phyloP scores from a whole-genome alignment of 1,140 invertebrate genomes.

The Luehdorfia chinensis region DNA sequence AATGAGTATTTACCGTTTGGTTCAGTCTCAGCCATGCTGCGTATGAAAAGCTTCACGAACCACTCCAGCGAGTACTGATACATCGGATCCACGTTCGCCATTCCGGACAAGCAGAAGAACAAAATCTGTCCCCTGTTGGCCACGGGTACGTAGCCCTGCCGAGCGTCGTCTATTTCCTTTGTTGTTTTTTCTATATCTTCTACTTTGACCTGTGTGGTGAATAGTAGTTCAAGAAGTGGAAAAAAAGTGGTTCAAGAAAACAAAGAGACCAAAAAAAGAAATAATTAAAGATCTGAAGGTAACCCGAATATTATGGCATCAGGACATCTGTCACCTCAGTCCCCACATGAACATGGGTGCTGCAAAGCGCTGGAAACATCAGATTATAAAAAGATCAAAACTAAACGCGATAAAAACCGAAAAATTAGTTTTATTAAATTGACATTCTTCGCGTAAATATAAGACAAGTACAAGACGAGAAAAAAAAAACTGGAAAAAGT shows the following conservation, averaged over 20 bases:
- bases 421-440: too few species aligned
- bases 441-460: too few species aligned
- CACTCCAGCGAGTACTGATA: constrained; percentile 94
- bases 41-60: constrained; percentile 93
- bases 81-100: constrained; percentile 96
- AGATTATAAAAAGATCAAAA: too few species aligned
- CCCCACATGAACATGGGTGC: too few species aligned
- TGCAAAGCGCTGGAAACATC: too few species aligned
- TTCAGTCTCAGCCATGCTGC: constrained; percentile 83
- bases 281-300: too few species aligned
- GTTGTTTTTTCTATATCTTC: constrained; percentile 83
- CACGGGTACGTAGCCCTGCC: constrained; percentile 89
- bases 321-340: too few species aligned
- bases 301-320: too few species aligned
- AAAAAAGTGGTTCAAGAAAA: background rate
- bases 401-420: too few species aligned
- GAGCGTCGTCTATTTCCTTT: constrained; percentile 85
- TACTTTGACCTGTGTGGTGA: constrained; percentile 86
- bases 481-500: too few species aligned
- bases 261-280: background rate
- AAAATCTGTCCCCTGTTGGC: constrained; percentile 90
- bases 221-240: too few species aligned
- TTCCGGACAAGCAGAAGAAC: constrained; percentile 94
- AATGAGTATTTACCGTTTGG: constrained; percentile 55
- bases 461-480: too few species aligned